A percentile compares a stretch with the other conserved stretches of the same genome.
Conservation (phyloP, 2,113 vertebrate genomes). For the Marcusenius ussheri region DNA sequence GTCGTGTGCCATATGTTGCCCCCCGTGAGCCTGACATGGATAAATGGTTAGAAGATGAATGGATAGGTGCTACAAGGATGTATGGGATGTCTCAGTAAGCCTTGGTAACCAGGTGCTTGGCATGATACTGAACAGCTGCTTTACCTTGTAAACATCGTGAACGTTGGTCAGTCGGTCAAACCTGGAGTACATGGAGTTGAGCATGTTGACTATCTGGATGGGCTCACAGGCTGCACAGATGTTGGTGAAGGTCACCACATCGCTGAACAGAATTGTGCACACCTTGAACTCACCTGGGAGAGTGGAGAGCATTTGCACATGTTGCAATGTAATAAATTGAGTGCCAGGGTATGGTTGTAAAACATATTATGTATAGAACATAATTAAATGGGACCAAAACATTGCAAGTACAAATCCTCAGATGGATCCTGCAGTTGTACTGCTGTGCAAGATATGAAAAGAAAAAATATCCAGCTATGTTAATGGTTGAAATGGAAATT, state of each 20-base stretch:
- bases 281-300: slow-evolving; percentile 61
- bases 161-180: slow-evolving; percentile 61
- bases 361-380: not conserved
- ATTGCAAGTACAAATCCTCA: not conserved
- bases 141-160: slow-evolving; percentile 64
- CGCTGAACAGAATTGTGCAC: slow-evolving; percentile 69
- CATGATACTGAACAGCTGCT: not conserved
- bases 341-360: not conserved
- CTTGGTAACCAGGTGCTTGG: not conserved
- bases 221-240: slow-evolving; percentile 67
- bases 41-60: not conserved
- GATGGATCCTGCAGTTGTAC: not conserved
- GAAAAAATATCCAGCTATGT: not conserved
- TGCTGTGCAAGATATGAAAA: not conserved
- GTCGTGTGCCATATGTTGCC: not conserved
- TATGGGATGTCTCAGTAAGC: not conserved
- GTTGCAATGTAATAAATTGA: not conserved
- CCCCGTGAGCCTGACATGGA: not conserved
- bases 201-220: slow-evolving; percentile 63
- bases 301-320: not conserved
- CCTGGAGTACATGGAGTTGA: slow-evolving; percentile 68
- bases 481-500: not conserved
- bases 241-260: slow-evolving; percentile 70
- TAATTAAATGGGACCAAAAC: not conserved
- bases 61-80: not conserved